Percentiles rank a stretch among this genome's conserved stretches.
These are phyloP conservation scores for Eristalis tenax DNA, from an alignment of 2,888 invertebrate genomes.

Conservation along the genomic window DNA sequence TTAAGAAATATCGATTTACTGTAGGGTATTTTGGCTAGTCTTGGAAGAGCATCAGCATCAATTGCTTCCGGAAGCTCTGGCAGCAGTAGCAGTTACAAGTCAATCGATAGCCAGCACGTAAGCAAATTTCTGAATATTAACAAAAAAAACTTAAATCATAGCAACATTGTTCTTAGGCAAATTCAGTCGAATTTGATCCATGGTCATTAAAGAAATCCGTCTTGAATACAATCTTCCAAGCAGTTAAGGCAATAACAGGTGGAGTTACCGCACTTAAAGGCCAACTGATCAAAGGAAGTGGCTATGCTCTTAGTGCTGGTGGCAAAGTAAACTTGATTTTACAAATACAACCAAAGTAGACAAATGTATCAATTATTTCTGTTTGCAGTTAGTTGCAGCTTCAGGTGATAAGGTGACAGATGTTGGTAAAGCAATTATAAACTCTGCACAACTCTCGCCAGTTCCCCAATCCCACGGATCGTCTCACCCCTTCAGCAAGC, in stretches of 20 bases:
- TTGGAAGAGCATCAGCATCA: conserved; percentile 81
- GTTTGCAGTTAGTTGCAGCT: conserved; percentile 84
- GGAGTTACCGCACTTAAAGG: conserved; percentile 94
- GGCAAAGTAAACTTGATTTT: conserved; percentile 82
- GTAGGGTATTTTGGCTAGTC: conserved; percentile 78
- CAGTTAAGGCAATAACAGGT: conserved; percentile 93
- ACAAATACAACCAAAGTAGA: not conserved
- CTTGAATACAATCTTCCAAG: conserved; percentile 91
- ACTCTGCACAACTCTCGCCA: conserved; percentile 86
- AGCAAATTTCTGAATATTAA: conserved; percentile 4
- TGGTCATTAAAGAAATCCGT: conserved; percentile 92
- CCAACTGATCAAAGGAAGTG: conserved; percentile 92
- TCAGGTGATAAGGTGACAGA: conserved; percentile 91
- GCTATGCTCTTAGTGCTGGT: conserved; percentile 85
- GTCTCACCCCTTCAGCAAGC: conserved; percentile 78
- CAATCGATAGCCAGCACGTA: conserved; percentile 60
- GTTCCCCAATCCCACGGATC: conserved; percentile 74
- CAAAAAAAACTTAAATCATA: not conserved
- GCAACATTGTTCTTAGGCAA: conserved; percentile 74
- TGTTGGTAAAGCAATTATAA: conserved; percentile 90
- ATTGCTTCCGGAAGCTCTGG: conserved; percentile 80
- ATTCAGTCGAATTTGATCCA: conserved; percentile 83
- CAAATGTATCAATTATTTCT: conserved; percentile 73
- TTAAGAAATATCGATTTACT: conserved; percentile 17
- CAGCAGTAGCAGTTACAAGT: conserved; percentile 76